phyloP scores from a whole-genome alignment of 2,113 vertebrate genomes.

The Mobula hypostoma region DNA sequence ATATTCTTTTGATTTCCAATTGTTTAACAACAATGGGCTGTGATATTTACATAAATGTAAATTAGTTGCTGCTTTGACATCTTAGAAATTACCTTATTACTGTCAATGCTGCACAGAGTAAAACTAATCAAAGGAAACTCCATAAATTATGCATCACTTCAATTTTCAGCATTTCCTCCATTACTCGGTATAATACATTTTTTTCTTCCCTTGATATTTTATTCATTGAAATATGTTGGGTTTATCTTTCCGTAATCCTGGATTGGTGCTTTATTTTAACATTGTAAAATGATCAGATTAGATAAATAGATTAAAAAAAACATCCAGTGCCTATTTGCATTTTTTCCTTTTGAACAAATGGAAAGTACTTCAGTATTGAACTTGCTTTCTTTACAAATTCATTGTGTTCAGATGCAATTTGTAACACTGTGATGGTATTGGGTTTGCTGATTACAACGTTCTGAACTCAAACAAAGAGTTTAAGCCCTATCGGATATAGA shows the following conservation, averaged over 20 bases:
- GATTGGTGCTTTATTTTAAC: conserved; percentile 3
- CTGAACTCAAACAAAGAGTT: no score
- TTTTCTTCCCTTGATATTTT: conserved; percentile 26
- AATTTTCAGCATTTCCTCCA: neutral
- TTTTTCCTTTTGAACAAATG: neutral
- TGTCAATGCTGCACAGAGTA: neutral
- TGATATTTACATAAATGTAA: conserved; percentile 24
- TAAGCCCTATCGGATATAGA: no score
- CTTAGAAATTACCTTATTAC: conserved; percentile 23
- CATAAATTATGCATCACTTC: conserved; percentile 20
- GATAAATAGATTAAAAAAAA: neutral
- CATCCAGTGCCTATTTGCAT: no score
- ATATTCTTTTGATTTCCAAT: neutral
- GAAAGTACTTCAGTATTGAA: neutral
- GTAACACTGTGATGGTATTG: neutral
- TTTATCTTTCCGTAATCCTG: neutral
- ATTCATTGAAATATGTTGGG: conserved; percentile 3
- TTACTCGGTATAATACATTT: neutral
- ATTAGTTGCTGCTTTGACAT: conserved; percentile 10
- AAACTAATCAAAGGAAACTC: conserved; percentile 14
- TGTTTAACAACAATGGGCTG: conserved; percentile 15
- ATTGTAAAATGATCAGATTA: neutral
- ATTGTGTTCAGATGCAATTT: neutral
- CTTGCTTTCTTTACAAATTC: neutral
- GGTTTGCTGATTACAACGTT: no score